Evolutionary conservation across 1,140 invertebrate genomes (phyloP).

Genomic region (Listronotus oregonensis): DNA sequence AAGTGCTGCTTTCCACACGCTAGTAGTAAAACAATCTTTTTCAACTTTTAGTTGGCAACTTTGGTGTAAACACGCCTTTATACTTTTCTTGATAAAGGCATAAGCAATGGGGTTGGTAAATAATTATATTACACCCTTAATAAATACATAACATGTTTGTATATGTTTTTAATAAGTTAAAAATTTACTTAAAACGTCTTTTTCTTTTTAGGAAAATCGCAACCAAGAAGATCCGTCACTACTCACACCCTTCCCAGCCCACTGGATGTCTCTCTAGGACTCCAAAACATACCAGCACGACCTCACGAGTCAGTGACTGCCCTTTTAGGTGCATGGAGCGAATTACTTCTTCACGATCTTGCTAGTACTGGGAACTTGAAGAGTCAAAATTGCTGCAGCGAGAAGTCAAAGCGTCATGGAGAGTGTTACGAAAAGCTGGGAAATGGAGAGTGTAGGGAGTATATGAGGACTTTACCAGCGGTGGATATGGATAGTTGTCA

Average conservation of each 20-base stretch:
- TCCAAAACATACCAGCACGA: conserved; percentile 53
- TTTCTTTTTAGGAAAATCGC: conserved; percentile 60
- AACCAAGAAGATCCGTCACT: conserved; percentile 61
- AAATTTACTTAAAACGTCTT: too few species aligned
- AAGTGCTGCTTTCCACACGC: too few species aligned
- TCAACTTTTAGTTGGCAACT: too few species aligned
- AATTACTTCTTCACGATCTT: conserved; percentile 80
- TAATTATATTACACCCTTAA: too few species aligned
- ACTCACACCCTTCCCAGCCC: conserved; percentile 64
- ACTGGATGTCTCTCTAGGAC: conserved; percentile 57
- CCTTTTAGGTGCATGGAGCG: conserved; percentile 81
- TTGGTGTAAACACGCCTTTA: too few species aligned
- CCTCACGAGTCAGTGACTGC: conserved; percentile 76
- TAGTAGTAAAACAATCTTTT: too few species aligned
- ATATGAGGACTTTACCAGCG: conserved; percentile 73
- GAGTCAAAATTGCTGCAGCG: conserved; percentile 48
- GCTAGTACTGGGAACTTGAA: conserved; percentile 65
- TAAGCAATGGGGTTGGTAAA: too few species aligned
- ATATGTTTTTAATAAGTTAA: too few species aligned
- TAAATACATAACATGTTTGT: too few species aligned
- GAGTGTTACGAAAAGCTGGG: conserved; percentile 62
- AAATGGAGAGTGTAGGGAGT: conserved; percentile 67
- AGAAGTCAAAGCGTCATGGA: conserved; percentile 50
- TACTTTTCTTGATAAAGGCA: too few species aligned
- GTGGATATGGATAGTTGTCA: conserved; percentile 67